Base-by-base conservation (phyloP, 2,888 invertebrate genomes). In the Rhingia campestris region DNA sequence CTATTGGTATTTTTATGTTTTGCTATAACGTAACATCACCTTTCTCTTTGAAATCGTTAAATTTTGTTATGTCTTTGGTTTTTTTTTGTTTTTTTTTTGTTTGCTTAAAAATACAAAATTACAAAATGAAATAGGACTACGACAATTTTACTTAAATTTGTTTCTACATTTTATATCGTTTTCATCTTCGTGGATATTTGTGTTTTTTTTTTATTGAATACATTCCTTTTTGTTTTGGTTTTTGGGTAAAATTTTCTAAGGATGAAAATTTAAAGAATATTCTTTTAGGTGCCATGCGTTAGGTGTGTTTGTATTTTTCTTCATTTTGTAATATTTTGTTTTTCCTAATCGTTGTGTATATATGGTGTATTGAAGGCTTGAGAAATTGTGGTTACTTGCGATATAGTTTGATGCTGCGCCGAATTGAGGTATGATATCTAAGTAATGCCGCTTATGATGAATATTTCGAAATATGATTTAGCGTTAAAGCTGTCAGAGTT, bases 41-140 rank as follows among this genome's bases (percentile, higher is more conserved):
- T 49, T 73, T 73, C 67, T 64, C 47, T 70, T 56, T 76, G 76
- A 69, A 76, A 63, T 77, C 73, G 56, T 77, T 74, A 79, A 67
- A 69, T 84, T 63, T 37, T 74, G 59, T 41, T 69, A 64, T 67
- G 56, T 73, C 41, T 63, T 69, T 39, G n/a, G 3, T 33, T 41
- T 33, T 61, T 54, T 41, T n/a, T 43, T 43, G 30, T 37, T 74
- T 49, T 47, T 14, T 43, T 58, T 64, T 53, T 56, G 47, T 63
- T 67, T 84, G 59, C 84, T 84, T 84, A 84, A 84, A 75, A 61
- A 74, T 84, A 84, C 84, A 84, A 84, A 84, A 84, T 84, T 84
- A 84, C 84, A 84, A 84, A 84, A 84, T 75, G 59, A 84, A 84
- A 80, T 84, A 84, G 84, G 80, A 80, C 84, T 82, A 84, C 80